Percentiles rank a stretch among this genome's conserved stretches.
Evolutionary conservation across 2,888 invertebrate species (phyloP).

Genomic region (Eupithecia abbreviata): DNA sequence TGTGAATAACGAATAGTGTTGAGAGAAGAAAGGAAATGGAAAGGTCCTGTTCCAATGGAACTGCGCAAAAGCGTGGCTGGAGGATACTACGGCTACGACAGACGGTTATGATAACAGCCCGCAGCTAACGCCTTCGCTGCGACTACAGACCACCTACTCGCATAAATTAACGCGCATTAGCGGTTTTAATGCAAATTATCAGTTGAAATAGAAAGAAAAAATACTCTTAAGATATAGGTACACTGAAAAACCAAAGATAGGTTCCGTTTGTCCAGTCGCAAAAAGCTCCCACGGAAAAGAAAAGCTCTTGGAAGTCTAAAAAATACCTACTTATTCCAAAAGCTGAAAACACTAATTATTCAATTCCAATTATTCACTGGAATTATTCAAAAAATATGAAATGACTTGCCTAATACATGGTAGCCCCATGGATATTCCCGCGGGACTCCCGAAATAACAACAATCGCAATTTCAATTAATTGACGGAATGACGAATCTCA

Average conservation of each 20-base stretch:
- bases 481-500: neutral
- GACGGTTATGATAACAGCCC: constrained; percentile 36
- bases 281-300: neutral
- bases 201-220: neutral
- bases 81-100: constrained; percentile 34
- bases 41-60: constrained; percentile 27
- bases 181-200: neutral
- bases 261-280: neutral
- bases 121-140: constrained; percentile 31
- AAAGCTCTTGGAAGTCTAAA: neutral
- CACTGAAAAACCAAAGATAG: neutral
- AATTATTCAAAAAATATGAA: neutral
- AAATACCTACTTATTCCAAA: no score
- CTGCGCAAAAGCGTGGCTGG: constrained; percentile 38
- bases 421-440: neutral
- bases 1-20: constrained; percentile 12
- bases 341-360: neutral
- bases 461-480: neutral
- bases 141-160: constrained; percentile 5
- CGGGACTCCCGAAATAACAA: neutral
- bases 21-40: constrained; percentile 10
- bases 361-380: neutral
- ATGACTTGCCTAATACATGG: neutral
- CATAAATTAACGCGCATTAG: neutral
- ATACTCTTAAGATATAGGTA: neutral